Evolutionary conservation across 2,113 vertebrate genomes (phyloP).

Genomic region (Rhinopomastus cyanomelas): DNA sequence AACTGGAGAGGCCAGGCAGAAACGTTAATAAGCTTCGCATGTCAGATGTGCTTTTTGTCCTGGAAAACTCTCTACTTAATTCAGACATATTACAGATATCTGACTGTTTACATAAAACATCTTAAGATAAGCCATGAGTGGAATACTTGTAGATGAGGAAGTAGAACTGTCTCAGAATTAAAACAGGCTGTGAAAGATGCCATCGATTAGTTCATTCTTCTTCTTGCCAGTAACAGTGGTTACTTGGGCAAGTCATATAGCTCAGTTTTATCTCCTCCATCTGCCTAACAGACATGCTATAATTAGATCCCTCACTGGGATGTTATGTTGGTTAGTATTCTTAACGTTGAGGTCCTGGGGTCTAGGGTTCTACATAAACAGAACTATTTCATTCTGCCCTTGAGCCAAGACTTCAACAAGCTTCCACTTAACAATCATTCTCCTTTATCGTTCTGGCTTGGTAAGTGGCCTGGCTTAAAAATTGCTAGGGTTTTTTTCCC

Average conservation of each 20-base stretch:
- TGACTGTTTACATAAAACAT: background rate
- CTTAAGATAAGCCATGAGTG: background rate
- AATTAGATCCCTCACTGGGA: slow-evolving; percentile 26
- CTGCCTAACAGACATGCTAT: slow-evolving; percentile 24
- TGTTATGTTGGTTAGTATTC: background rate
- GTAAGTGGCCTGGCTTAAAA: background rate
- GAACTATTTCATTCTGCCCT: slow-evolving; percentile 26
- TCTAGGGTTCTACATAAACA: slow-evolving; percentile 7
- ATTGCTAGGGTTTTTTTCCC: background rate
- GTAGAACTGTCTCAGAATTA: background rate
- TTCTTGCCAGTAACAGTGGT: slow-evolving; percentile 13
- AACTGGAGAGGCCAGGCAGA: slow-evolving; percentile 8
- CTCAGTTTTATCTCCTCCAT: slow-evolving; percentile 32
- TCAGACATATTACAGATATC: slow-evolving; percentile 1
- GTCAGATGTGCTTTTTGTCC: slow-evolving; percentile 26
- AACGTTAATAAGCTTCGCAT: slow-evolving; percentile 35
- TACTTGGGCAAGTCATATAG: slow-evolving; percentile 43
- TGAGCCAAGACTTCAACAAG: background rate
- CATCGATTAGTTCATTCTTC: slow-evolving; percentile 25
- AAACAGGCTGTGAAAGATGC: slow-evolving; percentile 2
- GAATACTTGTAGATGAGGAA: background rate
- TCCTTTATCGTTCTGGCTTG: background rate
- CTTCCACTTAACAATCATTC: background rate
- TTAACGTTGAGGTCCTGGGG: background rate
- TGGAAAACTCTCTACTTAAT: background rate